Evolutionary conservation across 2,797 vertebrate species (phyloP), one percentile per base, ranked within the genome.

Genomic region (Argya squamiceps): DNA sequence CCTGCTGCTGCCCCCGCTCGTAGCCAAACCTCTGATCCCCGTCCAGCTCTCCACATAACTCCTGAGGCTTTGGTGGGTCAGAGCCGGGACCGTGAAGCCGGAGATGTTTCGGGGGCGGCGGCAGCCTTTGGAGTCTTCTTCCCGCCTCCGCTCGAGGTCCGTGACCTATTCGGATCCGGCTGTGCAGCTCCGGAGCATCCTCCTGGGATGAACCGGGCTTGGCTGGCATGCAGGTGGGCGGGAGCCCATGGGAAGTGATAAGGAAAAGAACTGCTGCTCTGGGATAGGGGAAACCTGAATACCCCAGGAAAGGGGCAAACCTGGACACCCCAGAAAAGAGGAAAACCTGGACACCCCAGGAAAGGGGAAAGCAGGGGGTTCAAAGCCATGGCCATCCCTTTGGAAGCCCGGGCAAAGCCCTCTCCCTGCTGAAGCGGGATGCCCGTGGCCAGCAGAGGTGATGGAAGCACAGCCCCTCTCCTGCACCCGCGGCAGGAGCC

Each of bases 1-100:
- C 91, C 96, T 97, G 91, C 78, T 3, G 0, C 94, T 91, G 75
- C 87, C 87, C 87, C 89, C 44, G 10, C 63, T 39, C 20, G 0
- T 70, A 39, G 78, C 3, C 0, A 63, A 95, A 34, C 68, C 69
- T 97, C 94, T 96, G 92, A 96, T 97, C 88, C 77, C 60, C 39
- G 63, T 96, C 92, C 94, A 96, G 4, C 64, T 74, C 67, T 39
- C 46, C 10, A 23, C 71, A 58, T 37, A 89, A 43, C 65, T 87
- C 65, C 15, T 11, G 67, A 73, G 77, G n/a, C 70, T 85, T 68
- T 6, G 11, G 8, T 8, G 67, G 78, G 50, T 83, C 80, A 37
- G 75, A 92, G 75, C 59, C 0, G 27, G 75, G 44, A 34, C 62
- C 1, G 1, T 9, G 73, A 65, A 81, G 83, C 85, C 4, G 2